Evolutionary conservation across 1,140 invertebrate genomes (phyloP).

Genomic region (Tetramorium alpestre): DNA sequence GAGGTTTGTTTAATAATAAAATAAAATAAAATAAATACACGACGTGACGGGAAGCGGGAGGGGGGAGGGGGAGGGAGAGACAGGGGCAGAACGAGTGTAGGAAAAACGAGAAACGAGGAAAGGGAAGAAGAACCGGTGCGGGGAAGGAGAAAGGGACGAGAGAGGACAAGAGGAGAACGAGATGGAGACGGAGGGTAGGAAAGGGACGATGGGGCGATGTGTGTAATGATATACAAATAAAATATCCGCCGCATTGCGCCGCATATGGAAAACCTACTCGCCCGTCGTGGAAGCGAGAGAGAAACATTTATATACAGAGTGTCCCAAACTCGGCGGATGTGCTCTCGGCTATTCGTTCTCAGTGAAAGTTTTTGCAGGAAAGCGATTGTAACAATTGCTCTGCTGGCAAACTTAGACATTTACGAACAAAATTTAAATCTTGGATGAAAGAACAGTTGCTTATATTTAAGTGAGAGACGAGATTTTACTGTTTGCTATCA

Average conservation of each 20-base stretch:
- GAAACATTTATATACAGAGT: conserved; percentile 61
- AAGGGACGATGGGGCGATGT: conserved; percentile 55
- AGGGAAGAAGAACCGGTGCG: conserved; percentile 65
- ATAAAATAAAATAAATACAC: conserved; percentile 84
- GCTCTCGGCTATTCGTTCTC: background rate
- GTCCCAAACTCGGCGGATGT: conserved; percentile 40
- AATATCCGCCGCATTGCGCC: conserved; percentile 66
- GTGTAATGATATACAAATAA: conserved; percentile 75
- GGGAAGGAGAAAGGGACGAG: conserved; percentile 53
- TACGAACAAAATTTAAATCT: background rate
- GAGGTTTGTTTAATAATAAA: conserved; percentile 79
- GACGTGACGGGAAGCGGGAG: conserved; percentile 9
- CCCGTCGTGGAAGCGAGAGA: conserved; percentile 39
- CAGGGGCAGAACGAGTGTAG: conserved; percentile 32
- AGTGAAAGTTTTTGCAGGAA: background rate
- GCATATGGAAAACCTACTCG: conserved; percentile 69
- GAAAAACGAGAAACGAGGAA: conserved; percentile 43
- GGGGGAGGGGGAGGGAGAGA: conserved; percentile 28
- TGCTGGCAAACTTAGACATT: background rate
- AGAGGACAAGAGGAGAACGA: conserved; percentile 45
- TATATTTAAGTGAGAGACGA: background rate
- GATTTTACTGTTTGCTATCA: background rate
- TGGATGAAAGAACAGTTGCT: background rate
- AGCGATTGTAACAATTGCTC: background rate
- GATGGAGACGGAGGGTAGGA: conserved; percentile 60